These are phyloP conservation scores for Carassius auratus DNA, from an alignment of 2,113 vertebrate species.

Conservation along the genomic window DNA sequence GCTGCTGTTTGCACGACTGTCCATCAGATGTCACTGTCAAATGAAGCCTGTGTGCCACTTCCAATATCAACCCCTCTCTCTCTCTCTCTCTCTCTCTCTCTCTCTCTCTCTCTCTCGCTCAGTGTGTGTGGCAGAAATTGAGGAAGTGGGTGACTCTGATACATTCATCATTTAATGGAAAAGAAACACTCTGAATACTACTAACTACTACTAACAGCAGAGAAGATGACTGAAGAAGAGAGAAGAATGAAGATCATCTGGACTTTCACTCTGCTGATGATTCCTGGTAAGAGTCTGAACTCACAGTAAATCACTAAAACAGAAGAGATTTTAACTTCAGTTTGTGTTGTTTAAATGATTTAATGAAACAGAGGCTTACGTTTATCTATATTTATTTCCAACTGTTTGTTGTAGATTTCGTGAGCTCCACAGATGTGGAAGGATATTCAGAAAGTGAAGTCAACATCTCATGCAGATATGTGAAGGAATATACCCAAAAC, in stretches of 20 bases:
- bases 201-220: neutral
- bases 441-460: slow-evolving; percentile 58
- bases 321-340: no score
- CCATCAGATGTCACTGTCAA: neutral
- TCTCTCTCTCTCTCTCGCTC: neutral
- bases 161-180: neutral
- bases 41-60: neutral
- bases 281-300: neutral
- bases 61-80: neutral
- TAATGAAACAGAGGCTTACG: neutral
- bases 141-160: neutral
- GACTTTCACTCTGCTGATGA: slow-evolving; percentile 15
- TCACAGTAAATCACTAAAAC: neutral
- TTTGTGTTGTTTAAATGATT: no score
- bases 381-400: neutral
- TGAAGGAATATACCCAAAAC: slow-evolving; percentile 1
- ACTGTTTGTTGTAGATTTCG: neutral
- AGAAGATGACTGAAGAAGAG: neutral
- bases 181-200: neutral
- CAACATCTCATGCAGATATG: slow-evolving; percentile 57
- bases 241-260: slow-evolving; percentile 59
- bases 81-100: neutral
- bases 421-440: slow-evolving; percentile 29
- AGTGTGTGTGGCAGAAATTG: no score
- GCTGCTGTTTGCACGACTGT: neutral